Base-by-base conservation (phyloP, 2,113 vertebrate species). In the Saiga tatarica region DNA sequence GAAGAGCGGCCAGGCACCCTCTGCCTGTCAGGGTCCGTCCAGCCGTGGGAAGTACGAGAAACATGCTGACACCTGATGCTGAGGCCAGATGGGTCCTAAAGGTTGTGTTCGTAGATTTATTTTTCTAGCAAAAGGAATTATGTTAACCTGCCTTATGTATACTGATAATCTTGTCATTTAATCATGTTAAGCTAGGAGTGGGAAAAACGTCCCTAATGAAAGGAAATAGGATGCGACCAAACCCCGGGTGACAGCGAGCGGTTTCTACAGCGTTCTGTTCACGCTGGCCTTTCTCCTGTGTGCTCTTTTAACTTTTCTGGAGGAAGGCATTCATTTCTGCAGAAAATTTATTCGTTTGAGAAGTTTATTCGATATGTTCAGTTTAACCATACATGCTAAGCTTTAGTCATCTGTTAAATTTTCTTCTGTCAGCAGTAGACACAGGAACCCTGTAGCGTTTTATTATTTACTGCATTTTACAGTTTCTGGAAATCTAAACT, bases 221-320 rank as follows among this genome's bases (percentile, higher is more conserved):
- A 85, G 78, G 89, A 88, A 64, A 16, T 7, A 39, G 33, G 76
- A 17, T 3, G 26, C 30, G 39, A 62, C 71, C 82, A 33, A 39
- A 39, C 30, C 76, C n/a, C 2, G 71, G 76, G 6, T 12, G 3
- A 8, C 85, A 45, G 33, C 0, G 12, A 9, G 17, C 9, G 52
- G 6, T 15, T 17, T 60, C 21, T 1, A 7, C 25, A 25, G 23
- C 3, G 6, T 17, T 17, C 33, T 33, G 12, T 36, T 67, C 42
- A 2, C 0, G 15, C 6, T 13, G 6, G 2, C 53, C 55, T 67
- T 23, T 39, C 79, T 13, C 0, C 53, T 8, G 28, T 19, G 53
- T 8, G 23, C 87, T 16, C 1, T 21, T 9, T 57, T 21, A 6
- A 33, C 30, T 36, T 42, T 88, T 23, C 47, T 26, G 59, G 17